Conservation (phyloP, 2,113 vertebrate genomes). For the Miniopterus natalensis region DNA sequence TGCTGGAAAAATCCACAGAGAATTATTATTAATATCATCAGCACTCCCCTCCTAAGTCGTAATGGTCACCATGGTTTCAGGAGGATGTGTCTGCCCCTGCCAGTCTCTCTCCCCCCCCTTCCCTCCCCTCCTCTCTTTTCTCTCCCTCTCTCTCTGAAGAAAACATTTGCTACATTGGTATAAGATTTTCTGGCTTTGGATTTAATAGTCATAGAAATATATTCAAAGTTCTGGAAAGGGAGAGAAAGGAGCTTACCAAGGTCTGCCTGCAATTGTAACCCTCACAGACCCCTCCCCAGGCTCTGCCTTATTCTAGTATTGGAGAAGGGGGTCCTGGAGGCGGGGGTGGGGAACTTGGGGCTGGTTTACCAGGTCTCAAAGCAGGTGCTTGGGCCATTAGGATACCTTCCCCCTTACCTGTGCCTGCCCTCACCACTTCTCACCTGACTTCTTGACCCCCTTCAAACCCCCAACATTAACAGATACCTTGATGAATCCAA, state of each 20-base stretch:
- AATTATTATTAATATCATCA: not conserved
- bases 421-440: too few relatives aligned
- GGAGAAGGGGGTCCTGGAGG: slow-evolving; percentile 51
- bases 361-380: not conserved
- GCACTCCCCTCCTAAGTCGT: not conserved
- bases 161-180: not conserved
- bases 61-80: slow-evolving; percentile 64
- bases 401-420: too few relatives aligned
- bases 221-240: not conserved
- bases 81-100: not conserved
- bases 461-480: too few relatives aligned
- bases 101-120: not conserved
- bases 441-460: too few relatives aligned
- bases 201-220: not conserved
- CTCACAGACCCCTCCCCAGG: not conserved
- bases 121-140: not conserved
- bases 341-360: too few relatives aligned
- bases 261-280: not conserved
- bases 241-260: not conserved
- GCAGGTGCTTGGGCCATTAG: not conserved
- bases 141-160: not conserved
- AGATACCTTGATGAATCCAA: not conserved
- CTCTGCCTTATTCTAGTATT: not conserved
- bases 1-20: not conserved
- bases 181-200: not conserved